phyloP scores from a whole-genome alignment of 2,888 invertebrate species.

The Uropetala carovei region DNA sequence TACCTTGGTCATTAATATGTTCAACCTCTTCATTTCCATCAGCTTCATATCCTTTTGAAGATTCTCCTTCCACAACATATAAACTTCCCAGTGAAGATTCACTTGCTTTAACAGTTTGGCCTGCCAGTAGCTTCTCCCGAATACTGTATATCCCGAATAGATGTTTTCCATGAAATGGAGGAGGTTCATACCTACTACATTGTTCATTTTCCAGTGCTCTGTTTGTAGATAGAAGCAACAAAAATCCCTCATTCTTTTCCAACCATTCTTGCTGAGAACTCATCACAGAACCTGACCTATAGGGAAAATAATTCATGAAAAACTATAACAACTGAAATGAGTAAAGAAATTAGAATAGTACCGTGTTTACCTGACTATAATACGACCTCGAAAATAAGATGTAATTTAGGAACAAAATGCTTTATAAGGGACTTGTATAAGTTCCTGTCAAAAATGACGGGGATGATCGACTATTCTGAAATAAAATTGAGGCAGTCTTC shows the following conservation, averaged over 20 bases:
- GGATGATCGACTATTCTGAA: too few species aligned
- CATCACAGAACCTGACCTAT: constrained; percentile 80
- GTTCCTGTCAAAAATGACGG: too few species aligned
- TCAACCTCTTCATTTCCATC: not conserved
- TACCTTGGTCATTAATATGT: not conserved
- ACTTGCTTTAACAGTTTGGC: not conserved
- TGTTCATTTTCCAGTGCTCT: too few species aligned
- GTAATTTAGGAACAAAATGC: too few species aligned
- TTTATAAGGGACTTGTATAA: too few species aligned
- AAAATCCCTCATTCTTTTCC: constrained; percentile 70
- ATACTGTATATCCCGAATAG: constrained; percentile 28
- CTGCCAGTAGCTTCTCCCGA: not conserved
- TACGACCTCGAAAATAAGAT: too few species aligned
- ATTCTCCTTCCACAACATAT: not conserved
- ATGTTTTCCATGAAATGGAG: not conserved
- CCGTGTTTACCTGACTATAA: too few species aligned
- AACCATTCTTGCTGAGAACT: constrained; percentile 81
- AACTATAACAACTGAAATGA: too few species aligned
- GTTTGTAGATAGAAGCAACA: too few species aligned
- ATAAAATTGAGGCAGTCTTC: too few species aligned
- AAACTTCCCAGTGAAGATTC: not conserved
- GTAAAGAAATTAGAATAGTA: too few species aligned
- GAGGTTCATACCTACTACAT: not conserved
- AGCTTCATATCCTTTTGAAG: not conserved
- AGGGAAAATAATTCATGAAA: too few species aligned